These are phyloP conservation scores for Nyctalus aviator DNA, from an alignment of 2,797 vertebrate genomes.

Conservation along the genomic window DNA sequence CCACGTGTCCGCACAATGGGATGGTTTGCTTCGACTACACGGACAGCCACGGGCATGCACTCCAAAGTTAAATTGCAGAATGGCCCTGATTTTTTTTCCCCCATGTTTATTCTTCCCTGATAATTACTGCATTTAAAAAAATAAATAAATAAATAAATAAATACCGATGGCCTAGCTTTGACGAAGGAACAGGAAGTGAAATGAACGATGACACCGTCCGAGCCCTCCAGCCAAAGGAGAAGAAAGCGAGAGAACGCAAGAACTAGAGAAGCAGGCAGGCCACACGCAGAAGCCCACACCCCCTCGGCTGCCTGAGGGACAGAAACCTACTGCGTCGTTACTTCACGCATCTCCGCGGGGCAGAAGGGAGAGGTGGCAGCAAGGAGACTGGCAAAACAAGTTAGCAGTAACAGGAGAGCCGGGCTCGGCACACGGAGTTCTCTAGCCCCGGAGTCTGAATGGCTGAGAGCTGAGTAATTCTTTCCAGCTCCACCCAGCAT, in stretches of 20 bases:
- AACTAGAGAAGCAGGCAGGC: not conserved
- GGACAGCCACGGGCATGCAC: not conserved
- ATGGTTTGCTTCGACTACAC: constrained; percentile 62
- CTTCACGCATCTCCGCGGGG: not conserved
- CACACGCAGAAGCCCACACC: not conserved
- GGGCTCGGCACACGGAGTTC: not conserved
- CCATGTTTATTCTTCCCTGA: constrained; percentile 47
- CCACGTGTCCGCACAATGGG: constrained; percentile 25
- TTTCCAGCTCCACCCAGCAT: constrained; percentile 76
- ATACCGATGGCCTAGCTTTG: constrained; percentile 8
- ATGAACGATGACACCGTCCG: not conserved
- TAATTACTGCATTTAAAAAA: constrained; percentile 18
- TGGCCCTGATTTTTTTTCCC: constrained; percentile 20
- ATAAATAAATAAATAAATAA: constrained; percentile 32
- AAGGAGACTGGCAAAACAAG: constrained; percentile 5
- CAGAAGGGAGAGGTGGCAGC: not conserved
- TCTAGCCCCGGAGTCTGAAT: constrained; percentile 60
- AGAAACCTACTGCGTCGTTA: not conserved
- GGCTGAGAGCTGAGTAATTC: constrained; percentile 79
- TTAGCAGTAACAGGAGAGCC: constrained; percentile 39
- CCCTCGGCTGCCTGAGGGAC: not conserved
- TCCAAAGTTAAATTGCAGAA: constrained; percentile 61
- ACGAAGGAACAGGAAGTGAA: constrained; percentile 46
- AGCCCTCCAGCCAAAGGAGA: not conserved
- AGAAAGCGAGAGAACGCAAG: not conserved